Evolutionary conservation across 2,888 invertebrate genomes (phyloP), one percentile per base, ranked within the genome.

Genomic region (Stenolophus ochropezus): DNA sequence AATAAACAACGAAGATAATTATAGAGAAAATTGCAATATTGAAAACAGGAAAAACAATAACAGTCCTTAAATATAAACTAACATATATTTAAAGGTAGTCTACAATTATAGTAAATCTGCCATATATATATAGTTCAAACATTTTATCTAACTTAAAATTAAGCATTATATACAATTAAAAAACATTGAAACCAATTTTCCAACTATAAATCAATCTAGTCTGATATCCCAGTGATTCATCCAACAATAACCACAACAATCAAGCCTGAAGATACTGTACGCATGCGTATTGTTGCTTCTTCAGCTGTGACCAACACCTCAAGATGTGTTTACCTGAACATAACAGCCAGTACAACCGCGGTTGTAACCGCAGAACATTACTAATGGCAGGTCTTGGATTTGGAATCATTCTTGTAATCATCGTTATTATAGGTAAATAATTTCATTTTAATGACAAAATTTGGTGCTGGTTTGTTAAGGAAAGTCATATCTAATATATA

Each of bases 391-490:
- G 6, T 42, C 33, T 42, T 42, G 33, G 33, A 42, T 11, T 42
- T 11, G n/a, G n/a, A n/a, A 8, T 42, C 33, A 8, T 42, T 42
- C 6, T 42, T 42, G 33, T 42, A 11, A 42, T 42, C 33, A 18
- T 42, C 49, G 20, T 61, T 47, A 4, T 78, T 42, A 65, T 65
- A 78, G 78, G 78, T 78, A 78, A 77, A 47, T 78, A 61, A 61
- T 47, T 77, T 58, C 47, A 61, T 77, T 27, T 74, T 53, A 74
- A 53, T 74, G 14, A n/a, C 14, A 27, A 27, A 25, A 4, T 56
- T 21, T 11, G 56, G 8, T 42, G 33, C 8, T 42, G 4, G 33
- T 42, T 42, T 42, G 0, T 8, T 42, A n/a, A 8, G 1, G 33
- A 33, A 33, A 33, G 33, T 8, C n/a, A 33, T 33, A 11, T 42